Percentiles rank a stretch among this genome's conserved stretches.
Conservation (phyloP, 2,797 vertebrate species). For the Florisuga fusca region DNA sequence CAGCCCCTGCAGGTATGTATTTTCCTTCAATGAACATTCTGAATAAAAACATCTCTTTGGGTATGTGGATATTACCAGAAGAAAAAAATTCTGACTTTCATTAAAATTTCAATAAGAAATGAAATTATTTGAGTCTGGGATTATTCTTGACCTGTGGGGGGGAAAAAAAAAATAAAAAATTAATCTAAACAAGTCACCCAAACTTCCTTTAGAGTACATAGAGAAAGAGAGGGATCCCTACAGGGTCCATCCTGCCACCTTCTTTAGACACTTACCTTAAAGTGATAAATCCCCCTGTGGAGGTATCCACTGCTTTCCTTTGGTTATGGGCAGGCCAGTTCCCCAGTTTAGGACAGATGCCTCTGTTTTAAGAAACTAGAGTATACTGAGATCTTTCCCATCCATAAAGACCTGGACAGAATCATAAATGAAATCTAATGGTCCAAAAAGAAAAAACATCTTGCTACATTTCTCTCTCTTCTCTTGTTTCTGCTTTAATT, state of each 20-base stretch:
- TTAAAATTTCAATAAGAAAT: not conserved
- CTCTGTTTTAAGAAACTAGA: not conserved
- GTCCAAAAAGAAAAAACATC: not conserved
- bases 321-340: not conserved
- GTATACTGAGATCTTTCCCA: not conserved
- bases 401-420: not conserved
- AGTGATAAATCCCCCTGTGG: not conserved
- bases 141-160: not conserved
- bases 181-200: not conserved
- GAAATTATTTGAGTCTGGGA: not conserved
- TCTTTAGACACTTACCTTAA: not conserved
- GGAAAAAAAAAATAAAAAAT: not conserved
- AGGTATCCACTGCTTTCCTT: not conserved
- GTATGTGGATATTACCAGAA: not conserved
- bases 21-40: not conserved
- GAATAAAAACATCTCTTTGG: not conserved
- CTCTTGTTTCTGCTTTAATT: not conserved
- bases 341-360: not conserved
- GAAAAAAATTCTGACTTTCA: not conserved
- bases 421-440: not conserved
- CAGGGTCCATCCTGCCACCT: not conserved
- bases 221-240: not conserved
- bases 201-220: not conserved
- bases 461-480: not conserved
- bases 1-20: fast-evolving